Evolutionary conservation across 2,113 vertebrate genomes (phyloP), one percentile per base, ranked within the genome.

Genomic region (Oncorhynchus keta): DNA sequence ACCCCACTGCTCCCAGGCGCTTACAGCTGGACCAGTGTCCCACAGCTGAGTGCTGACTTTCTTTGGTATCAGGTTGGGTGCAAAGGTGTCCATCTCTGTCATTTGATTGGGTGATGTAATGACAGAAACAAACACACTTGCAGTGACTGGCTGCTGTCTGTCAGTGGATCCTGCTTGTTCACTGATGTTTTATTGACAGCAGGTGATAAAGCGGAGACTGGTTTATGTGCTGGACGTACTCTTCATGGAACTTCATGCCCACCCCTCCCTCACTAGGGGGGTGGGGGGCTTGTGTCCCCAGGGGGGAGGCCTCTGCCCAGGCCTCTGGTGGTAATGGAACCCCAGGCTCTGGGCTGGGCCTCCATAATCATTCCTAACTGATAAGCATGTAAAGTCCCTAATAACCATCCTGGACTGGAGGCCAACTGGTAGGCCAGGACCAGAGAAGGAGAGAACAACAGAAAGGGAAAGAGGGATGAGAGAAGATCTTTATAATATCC

Each of bases 361-460:
- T 81, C 69, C n/a, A 65, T 82, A 77, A 77, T 75, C 79, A 73
- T 61, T 79, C 76, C 24, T 70, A 74, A 76, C 76, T 78, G 74
- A 84, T 79, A 74, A 49, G 65, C 74, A 72, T 81, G 67, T 79
- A 68, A 79, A 68, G 18, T 28, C 13, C 14, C 71, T 79, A 76
- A 79, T 72, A 70, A 62, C 74, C 72, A 57, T 18, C 70, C 57
- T n/a, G 57, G 57, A 61, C 35, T 4, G n/a, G 57, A 59, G 45
- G 48, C 26, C 45, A 24, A 24, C 16, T 20, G 32, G 2, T 26
- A 39, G 48, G 45, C 3, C 39, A 51, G 24, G 13, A n/a, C 55
- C 51, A 35, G 55, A 73, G 18, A n/a, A 24, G 30, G 32, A 39
- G 3, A 61, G 24, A 72, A 4, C 14, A 24, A 59, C 14, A 12